phyloP scores from a whole-genome alignment of 2,113 vertebrate species.

The Octodon degus region DNA sequence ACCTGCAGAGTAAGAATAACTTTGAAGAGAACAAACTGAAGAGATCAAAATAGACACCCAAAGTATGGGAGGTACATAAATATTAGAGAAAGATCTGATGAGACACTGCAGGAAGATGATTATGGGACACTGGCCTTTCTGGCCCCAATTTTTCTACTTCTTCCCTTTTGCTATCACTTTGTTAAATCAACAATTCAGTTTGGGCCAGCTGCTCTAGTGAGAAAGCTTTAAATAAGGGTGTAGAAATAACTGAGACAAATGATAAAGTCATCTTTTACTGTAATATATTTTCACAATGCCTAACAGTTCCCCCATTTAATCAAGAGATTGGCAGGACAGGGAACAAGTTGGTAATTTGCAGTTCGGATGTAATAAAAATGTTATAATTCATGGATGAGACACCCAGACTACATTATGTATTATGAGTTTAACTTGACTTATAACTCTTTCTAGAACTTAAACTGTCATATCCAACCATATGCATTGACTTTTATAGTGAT shows the following conservation, averaged over 20 bases:
- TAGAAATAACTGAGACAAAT: constrained; percentile 80
- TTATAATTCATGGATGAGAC: constrained; percentile 75
- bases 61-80: constrained; percentile 47
- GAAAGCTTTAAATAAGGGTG: constrained; percentile 82
- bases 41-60: constrained; percentile 60
- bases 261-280: constrained; percentile 72
- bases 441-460: constrained; percentile 76
- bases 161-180: constrained; percentile 67
- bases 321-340: constrained; percentile 79
- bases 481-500: constrained; percentile 80
- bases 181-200: constrained; percentile 81
- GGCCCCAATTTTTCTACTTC: constrained; percentile 54
- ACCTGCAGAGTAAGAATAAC: constrained; percentile 66
- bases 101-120: constrained; percentile 48
- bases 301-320: constrained; percentile 74
- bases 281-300: constrained; percentile 76
- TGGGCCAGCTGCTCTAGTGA: constrained; percentile 80
- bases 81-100: background rate
- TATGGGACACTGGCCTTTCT: constrained; percentile 20
- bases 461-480: constrained; percentile 74
- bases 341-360: constrained; percentile 79
- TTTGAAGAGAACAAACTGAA: constrained; percentile 58
- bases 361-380: constrained; percentile 77
- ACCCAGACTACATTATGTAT: constrained; percentile 64
- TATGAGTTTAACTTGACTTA: constrained; percentile 76